These are phyloP conservation scores for Microtus richardsoni DNA, from an alignment of 2,113 vertebrate genomes.

Conservation along the genomic window DNA sequence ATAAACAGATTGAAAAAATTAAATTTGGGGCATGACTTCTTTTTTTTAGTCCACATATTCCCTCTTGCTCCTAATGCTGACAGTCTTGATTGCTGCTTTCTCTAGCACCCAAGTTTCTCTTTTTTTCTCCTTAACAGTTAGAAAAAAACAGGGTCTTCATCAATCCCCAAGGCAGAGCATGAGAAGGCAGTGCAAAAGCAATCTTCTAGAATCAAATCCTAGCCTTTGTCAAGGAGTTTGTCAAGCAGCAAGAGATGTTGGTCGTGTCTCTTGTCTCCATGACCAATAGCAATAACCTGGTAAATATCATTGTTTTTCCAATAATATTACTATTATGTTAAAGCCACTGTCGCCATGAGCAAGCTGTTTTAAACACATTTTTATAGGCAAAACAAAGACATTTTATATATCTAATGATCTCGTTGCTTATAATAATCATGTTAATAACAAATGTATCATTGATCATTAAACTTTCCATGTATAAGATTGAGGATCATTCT, in stretches of 20 bases:
- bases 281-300: neutral
- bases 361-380: constrained; percentile 32
- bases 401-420: neutral
- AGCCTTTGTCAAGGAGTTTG: neutral
- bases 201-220: neutral
- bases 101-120: neutral
- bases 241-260: neutral
- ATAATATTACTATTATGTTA: neutral
- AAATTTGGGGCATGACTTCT: neutral
- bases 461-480: neutral
- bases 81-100: neutral
- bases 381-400: neutral
- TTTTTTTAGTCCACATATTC: neutral
- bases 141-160: neutral
- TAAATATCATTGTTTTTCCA: neutral
- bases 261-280: neutral
- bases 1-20: neutral
- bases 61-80: neutral
- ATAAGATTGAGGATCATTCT: neutral
- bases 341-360: neutral
- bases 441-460: neutral
- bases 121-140: neutral
- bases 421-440: neutral
- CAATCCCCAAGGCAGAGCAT: neutral
- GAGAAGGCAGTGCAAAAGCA: constrained; percentile 25